These are phyloP conservation scores for Andricus grossulariae DNA, from an alignment of 1,140 invertebrate genomes.

Conservation along the genomic window DNA sequence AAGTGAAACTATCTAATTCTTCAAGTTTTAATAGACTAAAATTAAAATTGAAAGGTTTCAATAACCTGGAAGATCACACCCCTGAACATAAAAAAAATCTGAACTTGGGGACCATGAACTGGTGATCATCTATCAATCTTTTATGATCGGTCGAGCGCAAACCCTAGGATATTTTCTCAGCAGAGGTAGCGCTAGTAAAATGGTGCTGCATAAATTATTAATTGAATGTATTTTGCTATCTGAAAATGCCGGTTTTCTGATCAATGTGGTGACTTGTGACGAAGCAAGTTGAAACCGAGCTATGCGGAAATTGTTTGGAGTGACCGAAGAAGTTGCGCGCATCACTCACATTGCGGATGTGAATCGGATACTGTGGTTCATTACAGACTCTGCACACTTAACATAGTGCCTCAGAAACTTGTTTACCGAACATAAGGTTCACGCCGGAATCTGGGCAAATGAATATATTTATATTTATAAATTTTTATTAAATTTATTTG, in stretches of 20 bases:
- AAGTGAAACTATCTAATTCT: no score
- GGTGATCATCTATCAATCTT: constrained; percentile 60
- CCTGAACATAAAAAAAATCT: no score
- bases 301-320: no score
- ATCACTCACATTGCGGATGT: constrained; percentile 36
- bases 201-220: constrained; percentile 50
- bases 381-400: constrained; percentile 31
- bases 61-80: no score
- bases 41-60: no score
- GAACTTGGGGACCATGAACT: constrained; percentile 57
- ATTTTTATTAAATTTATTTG: background rate
- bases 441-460: background rate
- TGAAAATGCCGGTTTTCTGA: constrained; percentile 42
- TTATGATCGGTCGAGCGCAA: constrained; percentile 53
- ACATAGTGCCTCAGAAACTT: background rate
- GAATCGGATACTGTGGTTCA: constrained; percentile 44
- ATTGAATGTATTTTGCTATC: constrained; percentile 52
- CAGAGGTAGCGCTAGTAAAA: constrained; percentile 45
- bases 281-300: constrained; percentile 49
- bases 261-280: constrained; percentile 49
- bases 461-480: background rate
- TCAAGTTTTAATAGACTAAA: no score
- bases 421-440: background rate
- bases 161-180: constrained; percentile 55
- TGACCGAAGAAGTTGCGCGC: constrained; percentile 33